Percentiles rank a stretch among this genome's conserved stretches.
Evolutionary conservation across 2,888 invertebrate genomes (phyloP).

Genomic region (Cyaniris semiargus): DNA sequence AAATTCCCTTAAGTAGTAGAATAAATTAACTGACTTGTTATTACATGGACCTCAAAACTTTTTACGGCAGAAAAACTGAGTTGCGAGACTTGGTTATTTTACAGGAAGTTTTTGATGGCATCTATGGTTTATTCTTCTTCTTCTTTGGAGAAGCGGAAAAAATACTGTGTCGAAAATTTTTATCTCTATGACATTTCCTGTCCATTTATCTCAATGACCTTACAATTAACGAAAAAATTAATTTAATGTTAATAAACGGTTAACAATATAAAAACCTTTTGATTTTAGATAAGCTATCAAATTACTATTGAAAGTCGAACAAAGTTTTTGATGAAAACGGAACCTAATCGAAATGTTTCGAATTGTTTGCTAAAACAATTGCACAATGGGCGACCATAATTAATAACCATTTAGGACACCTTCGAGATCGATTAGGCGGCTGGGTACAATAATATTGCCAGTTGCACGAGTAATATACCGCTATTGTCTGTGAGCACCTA

Average conservation of each 20-base stretch:
- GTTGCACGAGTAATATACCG: background rate
- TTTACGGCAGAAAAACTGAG: too few relatives aligned
- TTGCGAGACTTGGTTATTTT: too few relatives aligned
- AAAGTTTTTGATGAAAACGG: background rate
- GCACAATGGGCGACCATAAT: background rate
- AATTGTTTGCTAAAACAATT: background rate
- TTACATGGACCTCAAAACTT: too few relatives aligned
- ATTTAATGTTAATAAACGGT: background rate
- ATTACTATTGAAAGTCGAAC: background rate
- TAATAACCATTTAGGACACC: background rate
- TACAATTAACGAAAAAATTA: background rate
- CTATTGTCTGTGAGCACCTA: background rate
- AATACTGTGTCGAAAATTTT: background rate
- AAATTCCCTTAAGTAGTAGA: too few relatives aligned
- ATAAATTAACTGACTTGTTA: too few relatives aligned
- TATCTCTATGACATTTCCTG: too few relatives aligned
- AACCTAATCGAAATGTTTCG: background rate
- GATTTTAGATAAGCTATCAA: background rate
- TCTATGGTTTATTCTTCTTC: background rate
- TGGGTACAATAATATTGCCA: slow-evolving; percentile 5
- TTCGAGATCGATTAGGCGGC: background rate
- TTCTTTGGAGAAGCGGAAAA: background rate
- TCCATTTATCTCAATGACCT: background rate
- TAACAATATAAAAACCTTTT: background rate
- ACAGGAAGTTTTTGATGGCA: too few relatives aligned